Base-by-base conservation (phyloP, 2,888 invertebrate species). In the Lasioglossum malachurum region DNA sequence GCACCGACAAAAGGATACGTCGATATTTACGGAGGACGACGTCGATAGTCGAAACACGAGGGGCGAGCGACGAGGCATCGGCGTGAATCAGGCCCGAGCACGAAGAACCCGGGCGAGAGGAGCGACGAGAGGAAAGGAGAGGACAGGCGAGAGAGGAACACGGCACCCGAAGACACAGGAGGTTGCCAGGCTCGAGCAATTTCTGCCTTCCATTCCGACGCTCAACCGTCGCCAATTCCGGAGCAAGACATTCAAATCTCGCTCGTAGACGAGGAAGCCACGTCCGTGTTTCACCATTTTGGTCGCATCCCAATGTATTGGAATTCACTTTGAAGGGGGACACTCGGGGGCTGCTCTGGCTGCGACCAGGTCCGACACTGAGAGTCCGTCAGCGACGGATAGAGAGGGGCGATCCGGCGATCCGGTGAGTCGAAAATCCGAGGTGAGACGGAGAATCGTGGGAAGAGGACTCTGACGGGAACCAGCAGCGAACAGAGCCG, bases 191-290 rank as follows among this genome's bases (percentile, higher is more conserved):
- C 78, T 86, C 71, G 82, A 78, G 89, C 91, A 87, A 88, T 91
- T 90, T 88, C 88, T 89, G 72, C 76, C 86, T 86, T 84, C 89
- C 86, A 81, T 90, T 89, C 78, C 83, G 64, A 60, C 87, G 83
- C 83, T 90, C 86, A 86, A 80, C 86, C 84, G 80, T 88, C 87
- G 86, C 87, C 93, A 89, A 92, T 92, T 92, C 88, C 89, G 80
- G 49, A 86, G 91, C 92, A 90, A 90, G 91, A 92, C 91, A 93
- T 93, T 93, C 90, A 90, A 93, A 92, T 93, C 90, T 90, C 90
- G 87, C 87, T 86, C 82, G 75, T 53, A 75, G 78, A 41, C 75
- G 78, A 81, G 85, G 72, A 78, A 78, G 82, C 80, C 80, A 76
- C 82, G 82, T 88, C 82, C 80, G 88, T 84, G 81, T 86, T 87